These are phyloP conservation scores for Apamea epomidion DNA, from an alignment of 2,888 invertebrate species.

Conservation along the genomic window DNA sequence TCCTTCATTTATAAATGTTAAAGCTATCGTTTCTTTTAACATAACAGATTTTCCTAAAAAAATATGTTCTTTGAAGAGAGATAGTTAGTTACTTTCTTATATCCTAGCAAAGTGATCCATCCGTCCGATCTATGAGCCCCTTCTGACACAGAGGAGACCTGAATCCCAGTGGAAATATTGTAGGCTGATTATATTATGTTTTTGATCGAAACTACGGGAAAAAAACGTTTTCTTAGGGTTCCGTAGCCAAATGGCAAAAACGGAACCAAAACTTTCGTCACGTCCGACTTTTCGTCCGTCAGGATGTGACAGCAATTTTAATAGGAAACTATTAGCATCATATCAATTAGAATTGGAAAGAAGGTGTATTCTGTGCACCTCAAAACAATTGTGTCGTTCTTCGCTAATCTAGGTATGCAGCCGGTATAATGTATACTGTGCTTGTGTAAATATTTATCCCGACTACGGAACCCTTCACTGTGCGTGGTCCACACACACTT, in stretches of 20 bases:
- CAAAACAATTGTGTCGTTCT: neutral
- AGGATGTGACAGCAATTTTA: neutral
- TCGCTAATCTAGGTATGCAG: no score
- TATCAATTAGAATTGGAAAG: neutral
- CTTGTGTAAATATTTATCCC: neutral
- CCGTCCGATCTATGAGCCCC: neutral
- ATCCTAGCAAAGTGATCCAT: neutral
- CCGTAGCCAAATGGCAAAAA: neutral
- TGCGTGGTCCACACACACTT: neutral
- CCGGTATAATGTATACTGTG: neutral
- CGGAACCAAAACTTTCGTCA: neutral
- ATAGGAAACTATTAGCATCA: no score
- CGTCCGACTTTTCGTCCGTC: no score
- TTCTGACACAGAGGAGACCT: neutral
- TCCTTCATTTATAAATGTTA: slow-evolving; percentile 14
- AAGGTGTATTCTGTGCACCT: neutral
- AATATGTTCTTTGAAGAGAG: no score
- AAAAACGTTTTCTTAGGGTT: neutral
- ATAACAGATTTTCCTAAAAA: neutral
- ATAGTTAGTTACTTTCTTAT: neutral
- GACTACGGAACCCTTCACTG: neutral
- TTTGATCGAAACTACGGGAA: neutral
- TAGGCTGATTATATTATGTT: neutral
- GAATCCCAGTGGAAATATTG: neutral
- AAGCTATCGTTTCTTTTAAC: neutral